These are phyloP conservation scores for Diogma glabrata DNA, from an alignment of 2,888 invertebrate species.

Conservation along the genomic window DNA sequence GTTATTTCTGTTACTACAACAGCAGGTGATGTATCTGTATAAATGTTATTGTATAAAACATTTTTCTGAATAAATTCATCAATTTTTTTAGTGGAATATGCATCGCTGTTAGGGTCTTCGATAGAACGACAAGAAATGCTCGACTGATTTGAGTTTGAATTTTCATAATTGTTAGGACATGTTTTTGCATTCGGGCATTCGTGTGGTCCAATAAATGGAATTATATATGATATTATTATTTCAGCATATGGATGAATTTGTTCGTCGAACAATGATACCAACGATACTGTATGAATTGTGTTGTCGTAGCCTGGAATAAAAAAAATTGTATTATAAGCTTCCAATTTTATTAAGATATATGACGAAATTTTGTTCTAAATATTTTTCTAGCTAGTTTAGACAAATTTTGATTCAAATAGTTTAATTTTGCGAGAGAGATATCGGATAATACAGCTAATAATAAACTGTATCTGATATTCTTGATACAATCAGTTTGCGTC, in stretches of 20 bases:
- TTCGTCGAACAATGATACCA: constrained; percentile 28
- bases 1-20: neutral
- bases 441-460: too few relatives aligned
- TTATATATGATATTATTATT: constrained; percentile 34
- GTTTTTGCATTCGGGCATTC: constrained; percentile 36
- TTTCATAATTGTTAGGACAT: constrained; percentile 30
- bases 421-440: too few relatives aligned
- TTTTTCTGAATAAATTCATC: constrained; percentile 10
- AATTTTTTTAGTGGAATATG: constrained; percentile 12
- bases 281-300: constrained; percentile 35
- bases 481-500: too few relatives aligned
- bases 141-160: neutral
- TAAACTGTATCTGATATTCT: too few relatives aligned
- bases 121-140: constrained; percentile 1
- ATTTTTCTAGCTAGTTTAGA: too few relatives aligned
- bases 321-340: too few relatives aligned
- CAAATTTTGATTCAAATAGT: too few relatives aligned
- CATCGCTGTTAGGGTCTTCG: neutral
- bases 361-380: too few relatives aligned
- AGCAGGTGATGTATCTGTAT: constrained; percentile 6
- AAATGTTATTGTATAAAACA: constrained; percentile 11
- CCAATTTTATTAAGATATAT: too few relatives aligned
- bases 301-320: constrained; percentile 33
- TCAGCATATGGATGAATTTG: constrained; percentile 30
- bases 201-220: constrained; percentile 37